These are phyloP conservation scores for Monodelphis domestica DNA, from an alignment of 2,797 vertebrate genomes.

Conservation along the genomic window DNA sequence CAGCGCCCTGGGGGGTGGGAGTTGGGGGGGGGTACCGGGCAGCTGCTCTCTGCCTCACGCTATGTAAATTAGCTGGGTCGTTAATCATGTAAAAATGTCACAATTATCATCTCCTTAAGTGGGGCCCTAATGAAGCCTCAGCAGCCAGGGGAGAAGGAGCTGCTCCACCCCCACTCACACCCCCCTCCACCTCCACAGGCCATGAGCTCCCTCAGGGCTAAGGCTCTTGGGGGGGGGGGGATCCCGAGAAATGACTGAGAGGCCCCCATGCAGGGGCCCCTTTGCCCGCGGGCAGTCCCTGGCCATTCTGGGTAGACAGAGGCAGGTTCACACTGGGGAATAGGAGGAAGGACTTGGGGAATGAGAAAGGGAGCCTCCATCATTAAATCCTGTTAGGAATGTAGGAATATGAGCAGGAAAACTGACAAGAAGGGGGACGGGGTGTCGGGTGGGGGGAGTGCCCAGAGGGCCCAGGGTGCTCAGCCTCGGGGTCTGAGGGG, in stretches of 20 bases:
- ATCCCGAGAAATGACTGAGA: background rate
- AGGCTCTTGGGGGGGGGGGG: background rate
- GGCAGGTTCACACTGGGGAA: background rate
- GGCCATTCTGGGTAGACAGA: background rate
- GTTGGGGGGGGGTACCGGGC: constrained; percentile 67
- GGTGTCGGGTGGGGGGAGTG: background rate
- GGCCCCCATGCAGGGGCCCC: background rate
- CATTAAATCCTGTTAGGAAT: background rate
- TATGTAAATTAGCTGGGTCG: constrained; percentile 86
- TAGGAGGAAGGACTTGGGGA: background rate
- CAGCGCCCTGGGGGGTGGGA: constrained; percentile 50
- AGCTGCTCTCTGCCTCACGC: constrained; percentile 69
- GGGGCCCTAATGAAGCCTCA: constrained; percentile 85
- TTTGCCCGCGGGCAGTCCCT: background rate
- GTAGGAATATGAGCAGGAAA: background rate
- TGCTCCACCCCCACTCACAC: constrained; percentile 70
- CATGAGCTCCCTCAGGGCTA: background rate
- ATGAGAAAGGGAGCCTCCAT: background rate
- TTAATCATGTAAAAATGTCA: constrained; percentile 89
- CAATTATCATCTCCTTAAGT: constrained; percentile 87
- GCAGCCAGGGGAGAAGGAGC: constrained; percentile 76
- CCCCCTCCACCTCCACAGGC: background rate
- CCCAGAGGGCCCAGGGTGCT: background rate
- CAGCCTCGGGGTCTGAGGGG: background rate
- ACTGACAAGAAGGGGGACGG: background rate